A percentile compares a stretch with the other conserved stretches of the same genome.
Evolutionary conservation across 2,797 vertebrate species (phyloP).

Genomic region (Gambelia wislizenii): DNA sequence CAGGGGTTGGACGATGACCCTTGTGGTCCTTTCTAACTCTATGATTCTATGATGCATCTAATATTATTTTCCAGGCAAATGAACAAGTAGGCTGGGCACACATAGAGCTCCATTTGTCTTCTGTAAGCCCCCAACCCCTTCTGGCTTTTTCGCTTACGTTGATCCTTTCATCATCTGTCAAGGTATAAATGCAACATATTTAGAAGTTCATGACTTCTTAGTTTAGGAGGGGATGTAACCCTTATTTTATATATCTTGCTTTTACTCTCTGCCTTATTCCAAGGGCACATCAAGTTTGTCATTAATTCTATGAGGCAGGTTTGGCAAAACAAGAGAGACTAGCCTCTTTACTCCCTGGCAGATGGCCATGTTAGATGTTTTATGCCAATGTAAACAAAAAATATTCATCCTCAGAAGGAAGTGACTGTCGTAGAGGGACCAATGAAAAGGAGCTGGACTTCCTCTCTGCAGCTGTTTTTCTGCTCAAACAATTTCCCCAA

Average conservation of each 20-base stretch:
- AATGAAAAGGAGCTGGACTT: background rate
- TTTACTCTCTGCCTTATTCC: background rate
- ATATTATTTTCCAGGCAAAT: too few species aligned
- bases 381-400: background rate
- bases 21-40: too few species aligned
- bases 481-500: background rate
- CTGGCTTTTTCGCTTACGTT: background rate
- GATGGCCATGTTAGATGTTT: background rate
- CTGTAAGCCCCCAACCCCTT: background rate
- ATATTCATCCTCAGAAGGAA: background rate
- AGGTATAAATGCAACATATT: background rate
- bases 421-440: background rate
- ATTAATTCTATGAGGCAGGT: background rate
- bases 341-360: too few species aligned
- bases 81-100: background rate
- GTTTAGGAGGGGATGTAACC: background rate
- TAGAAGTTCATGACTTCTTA: background rate
- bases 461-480: background rate
- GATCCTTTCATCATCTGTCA: background rate
- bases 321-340: background rate
- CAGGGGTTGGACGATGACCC: too few species aligned
- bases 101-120: background rate
- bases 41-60: too few species aligned
- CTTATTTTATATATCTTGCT: background rate
- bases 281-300: background rate